Conservation (phyloP, 2,113 vertebrate species). For the Serinus canaria region DNA sequence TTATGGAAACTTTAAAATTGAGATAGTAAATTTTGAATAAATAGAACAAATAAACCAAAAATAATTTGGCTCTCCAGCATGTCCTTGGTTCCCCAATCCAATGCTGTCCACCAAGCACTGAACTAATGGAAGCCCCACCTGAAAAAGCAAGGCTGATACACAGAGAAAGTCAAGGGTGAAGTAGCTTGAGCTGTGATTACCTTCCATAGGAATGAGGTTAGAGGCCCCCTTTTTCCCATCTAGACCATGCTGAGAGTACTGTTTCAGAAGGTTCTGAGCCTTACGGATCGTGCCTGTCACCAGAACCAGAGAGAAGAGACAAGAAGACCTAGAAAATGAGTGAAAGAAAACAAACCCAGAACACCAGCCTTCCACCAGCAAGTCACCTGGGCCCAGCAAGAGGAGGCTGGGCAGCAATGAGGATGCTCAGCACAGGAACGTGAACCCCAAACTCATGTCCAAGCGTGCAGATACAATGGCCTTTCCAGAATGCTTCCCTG, state of each 20-base stretch:
- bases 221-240: slow-evolving; percentile 99
- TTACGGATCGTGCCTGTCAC: slow-evolving; percentile 99
- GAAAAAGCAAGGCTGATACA: slow-evolving; percentile 51
- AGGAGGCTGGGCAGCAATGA: slow-evolving; percentile 23
- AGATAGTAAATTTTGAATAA: neutral
- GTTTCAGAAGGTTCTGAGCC: slow-evolving; percentile 99
- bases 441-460: neutral
- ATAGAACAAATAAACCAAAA: neutral
- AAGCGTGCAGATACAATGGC: neutral
- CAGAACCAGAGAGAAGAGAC: slow-evolving; percentile 81
- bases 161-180: slow-evolving; percentile 46
- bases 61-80: neutral
- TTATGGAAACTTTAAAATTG: neutral
- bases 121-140: slow-evolving; percentile 65
- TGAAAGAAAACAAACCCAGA: slow-evolving; percentile 72
- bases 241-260: slow-evolving; percentile 99
- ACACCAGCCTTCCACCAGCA: slow-evolving; percentile 79
- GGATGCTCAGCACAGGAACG: slow-evolving; percentile 22
- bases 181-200: slow-evolving; percentile 82
- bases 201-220: slow-evolving; percentile 99
- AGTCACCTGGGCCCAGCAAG: slow-evolving; percentile 32
- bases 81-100: neutral
- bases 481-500: neutral
- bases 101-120: neutral
- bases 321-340: slow-evolving; percentile 88